Percentiles rank a stretch among this genome's conserved stretches.
Evolutionary conservation across 2,797 vertebrate genomes (phyloP).

Genomic region (Coendou prehensilis): DNA sequence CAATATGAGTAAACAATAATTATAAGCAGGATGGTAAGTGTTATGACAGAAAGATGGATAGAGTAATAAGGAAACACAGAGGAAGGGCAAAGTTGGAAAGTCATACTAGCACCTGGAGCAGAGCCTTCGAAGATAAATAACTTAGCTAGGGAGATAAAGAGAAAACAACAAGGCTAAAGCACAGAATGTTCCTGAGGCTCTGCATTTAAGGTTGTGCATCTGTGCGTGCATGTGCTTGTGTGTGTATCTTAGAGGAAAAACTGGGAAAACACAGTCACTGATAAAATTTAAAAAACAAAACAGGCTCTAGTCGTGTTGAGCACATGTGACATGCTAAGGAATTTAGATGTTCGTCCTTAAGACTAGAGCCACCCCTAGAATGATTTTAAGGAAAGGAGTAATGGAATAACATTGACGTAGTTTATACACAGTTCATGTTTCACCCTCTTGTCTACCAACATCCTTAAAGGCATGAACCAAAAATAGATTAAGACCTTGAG

Average conservation of each 20-base stretch:
- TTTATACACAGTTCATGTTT: neutral
- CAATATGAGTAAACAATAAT: neutral
- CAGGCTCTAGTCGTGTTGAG: neutral
- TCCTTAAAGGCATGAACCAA: neutral
- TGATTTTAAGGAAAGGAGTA: slow-evolving; percentile 14
- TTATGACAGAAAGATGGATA: neutral
- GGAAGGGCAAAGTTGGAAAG: neutral
- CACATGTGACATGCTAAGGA: neutral
- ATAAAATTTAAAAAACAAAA: neutral
- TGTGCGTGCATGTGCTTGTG: no score
- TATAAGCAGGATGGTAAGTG: neutral
- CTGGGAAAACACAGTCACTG: neutral
- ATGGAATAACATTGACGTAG: neutral
- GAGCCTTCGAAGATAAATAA: neutral
- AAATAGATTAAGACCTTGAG: neutral
- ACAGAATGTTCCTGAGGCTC: neutral
- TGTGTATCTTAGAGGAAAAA: neutral
- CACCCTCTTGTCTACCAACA: neutral
- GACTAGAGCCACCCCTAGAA: neutral
- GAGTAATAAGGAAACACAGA: neutral
- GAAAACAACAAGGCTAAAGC: neutral
- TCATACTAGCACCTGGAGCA: neutral
- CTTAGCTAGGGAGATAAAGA: neutral
- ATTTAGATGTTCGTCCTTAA: neutral
- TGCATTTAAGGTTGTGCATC: neutral